Base-by-base conservation (phyloP, 1,140 invertebrate genomes). In the Eciton burchellii region DNA sequence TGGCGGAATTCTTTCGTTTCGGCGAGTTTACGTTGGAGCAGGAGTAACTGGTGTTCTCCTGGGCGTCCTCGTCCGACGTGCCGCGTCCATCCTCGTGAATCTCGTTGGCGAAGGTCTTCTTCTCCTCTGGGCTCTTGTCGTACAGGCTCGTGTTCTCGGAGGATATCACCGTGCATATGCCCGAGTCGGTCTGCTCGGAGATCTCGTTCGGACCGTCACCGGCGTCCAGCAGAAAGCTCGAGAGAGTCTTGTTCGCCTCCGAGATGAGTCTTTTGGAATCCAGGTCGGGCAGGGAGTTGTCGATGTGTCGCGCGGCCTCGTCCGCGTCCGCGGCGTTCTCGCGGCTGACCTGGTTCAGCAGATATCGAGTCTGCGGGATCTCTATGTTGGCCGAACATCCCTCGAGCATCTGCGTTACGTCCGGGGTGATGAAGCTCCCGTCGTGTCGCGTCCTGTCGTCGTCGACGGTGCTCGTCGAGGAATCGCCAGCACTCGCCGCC, bases 161-260 rank as follows among this genome's bases (percentile, higher is more conserved):
- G 0, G 93, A 94, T 68, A 94, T 92, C 0, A 94, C 93, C 0
- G 96, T 97, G 84, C 96, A 96, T 54, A 97, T 96, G 0, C 96
- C 96, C 0, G 96, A 96, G 90, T 97, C 96, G 0, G 93, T 95
- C 1, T 96, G 96, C 45, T 95, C 95, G 35, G 93, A 95, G n/a
- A 94, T 94, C 41, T 93, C 91, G 65, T 93, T 93, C 35, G 92
- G 91, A 68, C 90, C 93, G 29, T 94, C 90, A 16, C 91, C 90
- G 0, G 95, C 95, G 3, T 87, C 85, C 21, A 95, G 90, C 26
- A 96, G 85, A 5, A 96, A 91, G 24, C 95, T 96, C 59, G 95
- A 96, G n/a, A 96, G 90, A 60, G 95, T 96, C 47, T 95, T 95
- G 68, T 96, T 96, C 1, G 96, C 96, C 49, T 95, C 95, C 1